A percentile compares a stretch with the other conserved stretches of the same genome.
Conservation (phyloP, 1,140 invertebrate genomes). For the Microvelia longipes region DNA sequence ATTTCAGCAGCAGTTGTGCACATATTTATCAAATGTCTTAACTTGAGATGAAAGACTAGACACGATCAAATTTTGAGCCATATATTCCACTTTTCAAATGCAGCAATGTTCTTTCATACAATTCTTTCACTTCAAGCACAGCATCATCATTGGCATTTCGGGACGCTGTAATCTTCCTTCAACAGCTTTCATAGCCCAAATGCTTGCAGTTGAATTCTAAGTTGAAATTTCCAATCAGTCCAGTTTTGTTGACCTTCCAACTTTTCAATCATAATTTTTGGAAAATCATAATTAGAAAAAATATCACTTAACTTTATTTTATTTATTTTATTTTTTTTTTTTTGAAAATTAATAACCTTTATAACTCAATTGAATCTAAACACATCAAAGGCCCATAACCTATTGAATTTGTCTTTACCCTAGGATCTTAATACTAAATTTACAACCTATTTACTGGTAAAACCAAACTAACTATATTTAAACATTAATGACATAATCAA, state of each 20-base stretch:
- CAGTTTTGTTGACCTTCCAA: constrained; percentile 8
- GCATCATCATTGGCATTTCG: background rate
- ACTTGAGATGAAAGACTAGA: background rate
- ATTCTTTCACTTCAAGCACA: background rate
- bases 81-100: background rate
- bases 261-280: constrained; percentile 4
- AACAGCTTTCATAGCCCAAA: constrained; percentile 2
- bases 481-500: too few species aligned
- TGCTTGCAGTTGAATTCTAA: constrained; percentile 6
- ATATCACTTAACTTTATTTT: background rate
- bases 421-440: too few species aligned
- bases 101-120: background rate
- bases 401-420: too few species aligned
- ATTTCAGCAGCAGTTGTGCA: background rate
- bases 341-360: too few species aligned
- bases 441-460: too few species aligned
- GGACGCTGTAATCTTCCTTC: constrained; percentile 1
- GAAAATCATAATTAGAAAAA: background rate
- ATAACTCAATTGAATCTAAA: too few species aligned
- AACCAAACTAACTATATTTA: too few species aligned
- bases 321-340: too few species aligned
- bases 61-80: constrained; percentile 1
- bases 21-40: background rate
- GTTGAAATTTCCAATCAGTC: constrained; percentile 8
- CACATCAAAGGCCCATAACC: too few species aligned